Conservation (phyloP, 2,113 vertebrate genomes). For the Poecilia latipinna region DNA sequence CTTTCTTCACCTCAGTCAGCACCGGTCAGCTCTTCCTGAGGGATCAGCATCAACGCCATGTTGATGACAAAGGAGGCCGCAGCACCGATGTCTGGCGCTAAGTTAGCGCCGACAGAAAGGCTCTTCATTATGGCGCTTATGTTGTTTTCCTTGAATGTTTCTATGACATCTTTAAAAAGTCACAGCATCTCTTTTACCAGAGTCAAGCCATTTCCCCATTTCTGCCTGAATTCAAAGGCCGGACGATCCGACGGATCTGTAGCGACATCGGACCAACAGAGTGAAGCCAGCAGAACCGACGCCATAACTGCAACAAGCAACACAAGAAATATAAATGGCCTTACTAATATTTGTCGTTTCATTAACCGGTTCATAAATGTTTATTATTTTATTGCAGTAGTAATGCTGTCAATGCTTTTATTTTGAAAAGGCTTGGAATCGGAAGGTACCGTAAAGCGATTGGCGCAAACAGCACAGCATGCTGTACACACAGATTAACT, state of each 20-base stretch:
- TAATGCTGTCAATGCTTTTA: no score
- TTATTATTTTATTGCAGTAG: no score
- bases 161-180: neutral
- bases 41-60: neutral
- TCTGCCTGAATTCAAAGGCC: neutral
- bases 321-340: no score
- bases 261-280: neutral
- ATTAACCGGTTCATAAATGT: no score
- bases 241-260: neutral
- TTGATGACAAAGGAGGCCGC: neutral
- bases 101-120: neutral
- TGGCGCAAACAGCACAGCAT: no score
- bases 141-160: rapidly evolving
- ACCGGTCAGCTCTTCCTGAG: neutral
- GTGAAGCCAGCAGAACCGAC: constrained; percentile 2
- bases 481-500: no score
- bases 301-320: constrained; percentile 12
- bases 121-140: rapidly evolving
- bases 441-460: no score
- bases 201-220: neutral
- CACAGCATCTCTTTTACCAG: neutral
- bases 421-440: no score
- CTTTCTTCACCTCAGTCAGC: neutral
- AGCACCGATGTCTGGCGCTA: neutral
- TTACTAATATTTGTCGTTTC: no score